These are phyloP conservation scores for Scartelaos histophorus DNA, from an alignment of 2,113 vertebrate genomes.

Conservation along the genomic window DNA sequence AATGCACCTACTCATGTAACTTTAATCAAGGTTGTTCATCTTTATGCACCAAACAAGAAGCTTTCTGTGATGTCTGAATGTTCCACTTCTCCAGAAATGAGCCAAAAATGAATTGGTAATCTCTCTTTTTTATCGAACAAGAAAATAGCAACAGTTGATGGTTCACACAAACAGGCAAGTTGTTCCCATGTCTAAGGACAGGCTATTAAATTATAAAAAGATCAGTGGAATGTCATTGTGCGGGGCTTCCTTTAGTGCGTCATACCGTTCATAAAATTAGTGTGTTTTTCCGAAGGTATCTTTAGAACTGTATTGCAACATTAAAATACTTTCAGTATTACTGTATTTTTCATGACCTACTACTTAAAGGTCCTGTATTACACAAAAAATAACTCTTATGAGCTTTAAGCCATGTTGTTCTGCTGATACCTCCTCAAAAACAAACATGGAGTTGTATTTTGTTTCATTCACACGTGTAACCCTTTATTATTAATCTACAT, in stretches of 20 bases:
- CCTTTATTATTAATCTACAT: too few species aligned
- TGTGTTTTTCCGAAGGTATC: slow-evolving; percentile 55
- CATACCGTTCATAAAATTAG: slow-evolving; percentile 51
- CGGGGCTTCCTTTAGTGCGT: slow-evolving; percentile 63
- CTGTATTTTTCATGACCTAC: slow-evolving; percentile 4
- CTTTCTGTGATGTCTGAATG: background rate
- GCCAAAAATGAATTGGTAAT: slow-evolving; percentile 20
- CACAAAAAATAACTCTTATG: too few species aligned
- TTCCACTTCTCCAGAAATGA: slow-evolving; percentile 6
- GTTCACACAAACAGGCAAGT: slow-evolving; percentile 45
- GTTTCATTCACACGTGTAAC: too few species aligned
- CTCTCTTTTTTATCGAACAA: slow-evolving; percentile 55
- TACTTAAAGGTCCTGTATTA: too few species aligned
- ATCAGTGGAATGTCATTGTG: slow-evolving; percentile 70
- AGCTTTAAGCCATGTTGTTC: too few species aligned
- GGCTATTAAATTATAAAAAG: slow-evolving; percentile 61
- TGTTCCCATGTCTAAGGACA: slow-evolving; percentile 60
- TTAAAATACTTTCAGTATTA: background rate
- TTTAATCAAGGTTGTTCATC: slow-evolving; percentile 23
- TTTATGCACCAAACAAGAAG: background rate
- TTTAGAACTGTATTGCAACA: slow-evolving; percentile 22
- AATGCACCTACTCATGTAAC: slow-evolving; percentile 4
- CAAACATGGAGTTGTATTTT: too few species aligned
- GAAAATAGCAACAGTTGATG: slow-evolving; percentile 64
- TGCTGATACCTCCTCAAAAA: too few species aligned